These are phyloP conservation scores for Lethrus apterus DNA, from an alignment of 1,140 invertebrate species.

Conservation along the genomic window DNA sequence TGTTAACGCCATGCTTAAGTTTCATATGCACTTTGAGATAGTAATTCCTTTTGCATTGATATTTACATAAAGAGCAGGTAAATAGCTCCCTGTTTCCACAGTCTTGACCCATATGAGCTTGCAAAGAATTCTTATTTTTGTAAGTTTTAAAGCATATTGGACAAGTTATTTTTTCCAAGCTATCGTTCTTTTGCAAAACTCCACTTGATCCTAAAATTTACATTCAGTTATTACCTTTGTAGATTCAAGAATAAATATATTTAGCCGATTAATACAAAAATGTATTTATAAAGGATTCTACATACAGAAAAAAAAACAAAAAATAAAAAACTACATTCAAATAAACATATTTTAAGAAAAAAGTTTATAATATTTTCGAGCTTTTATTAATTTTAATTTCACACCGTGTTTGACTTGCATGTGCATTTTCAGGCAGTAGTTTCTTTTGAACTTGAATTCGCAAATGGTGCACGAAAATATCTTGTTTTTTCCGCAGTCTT, in stretches of 20 bases:
- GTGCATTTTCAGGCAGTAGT: slow-evolving; percentile 20
- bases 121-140: slow-evolving; percentile 1
- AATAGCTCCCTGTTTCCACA: slow-evolving; percentile 14
- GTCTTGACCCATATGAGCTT: neutral
- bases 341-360: too few relatives aligned
- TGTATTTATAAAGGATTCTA: too few relatives aligned
- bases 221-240: too few relatives aligned
- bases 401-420: slow-evolving; percentile 5
- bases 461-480: slow-evolving; percentile 20
- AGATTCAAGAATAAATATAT: too few relatives aligned
- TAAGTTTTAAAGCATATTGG: slow-evolving; percentile 5
- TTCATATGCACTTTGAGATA: slow-evolving; percentile 19
- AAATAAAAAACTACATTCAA: too few relatives aligned
- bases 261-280: too few relatives aligned
- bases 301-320: too few relatives aligned
- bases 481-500: slow-evolving; percentile 11
- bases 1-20: neutral
- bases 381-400: neutral
- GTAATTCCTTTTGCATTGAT: slow-evolving; percentile 19
- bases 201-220: too few relatives aligned
- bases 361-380: too few relatives aligned
- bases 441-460: slow-evolving; percentile 17
- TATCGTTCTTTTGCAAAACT: too few relatives aligned
- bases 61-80: slow-evolving; percentile 17
- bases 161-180: neutral